Evolutionary conservation across 23 tunicate genomes (phyloP).

Genomic region (Botrylloides violaceus): DNA sequence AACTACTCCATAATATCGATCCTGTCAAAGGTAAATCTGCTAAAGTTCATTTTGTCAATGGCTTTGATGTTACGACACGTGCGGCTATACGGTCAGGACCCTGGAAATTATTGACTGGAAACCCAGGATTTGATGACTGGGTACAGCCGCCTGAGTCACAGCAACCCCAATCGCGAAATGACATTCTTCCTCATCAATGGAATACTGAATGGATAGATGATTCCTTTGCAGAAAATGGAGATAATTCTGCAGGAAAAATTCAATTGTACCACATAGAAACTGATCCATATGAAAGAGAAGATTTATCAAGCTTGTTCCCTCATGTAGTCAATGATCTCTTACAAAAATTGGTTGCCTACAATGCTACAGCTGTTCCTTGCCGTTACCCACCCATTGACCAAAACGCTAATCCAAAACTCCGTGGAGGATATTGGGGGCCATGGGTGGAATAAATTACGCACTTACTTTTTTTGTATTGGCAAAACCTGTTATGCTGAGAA

Average conservation of each 20-base stretch:
- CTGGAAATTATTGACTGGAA: conserved; percentile 70
- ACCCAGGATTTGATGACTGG: conserved; percentile 56
- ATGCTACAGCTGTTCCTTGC: conserved; percentile 69
- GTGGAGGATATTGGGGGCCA: conserved; percentile 86
- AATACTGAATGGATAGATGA: background rate
- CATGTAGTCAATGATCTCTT: conserved; percentile 45
- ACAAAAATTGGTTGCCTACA: conserved; percentile 27
- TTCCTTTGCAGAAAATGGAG: background rate
- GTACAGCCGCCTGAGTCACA: conserved; percentile 49
- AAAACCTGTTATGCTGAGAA: too few species aligned
- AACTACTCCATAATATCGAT: conserved; percentile 71
- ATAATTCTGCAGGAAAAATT: background rate
- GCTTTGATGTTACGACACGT: conserved; percentile 46
- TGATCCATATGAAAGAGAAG: conserved; percentile 73
- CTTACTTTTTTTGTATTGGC: too few species aligned
- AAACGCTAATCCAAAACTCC: conserved; percentile 47
- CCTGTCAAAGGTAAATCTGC: conserved; percentile 15
- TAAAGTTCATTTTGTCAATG: background rate
- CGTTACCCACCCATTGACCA: conserved; percentile 54
- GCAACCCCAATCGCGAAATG: background rate
- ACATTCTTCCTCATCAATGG: background rate
- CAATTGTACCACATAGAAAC: conserved; percentile 49
- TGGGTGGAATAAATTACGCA: conserved; percentile 46
- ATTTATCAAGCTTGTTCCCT: conserved; percentile 59
- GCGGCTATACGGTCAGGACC: conserved; percentile 57